Conservation (phyloP, 2,888 invertebrate genomes). For the Ichneumon xanthorius region DNA sequence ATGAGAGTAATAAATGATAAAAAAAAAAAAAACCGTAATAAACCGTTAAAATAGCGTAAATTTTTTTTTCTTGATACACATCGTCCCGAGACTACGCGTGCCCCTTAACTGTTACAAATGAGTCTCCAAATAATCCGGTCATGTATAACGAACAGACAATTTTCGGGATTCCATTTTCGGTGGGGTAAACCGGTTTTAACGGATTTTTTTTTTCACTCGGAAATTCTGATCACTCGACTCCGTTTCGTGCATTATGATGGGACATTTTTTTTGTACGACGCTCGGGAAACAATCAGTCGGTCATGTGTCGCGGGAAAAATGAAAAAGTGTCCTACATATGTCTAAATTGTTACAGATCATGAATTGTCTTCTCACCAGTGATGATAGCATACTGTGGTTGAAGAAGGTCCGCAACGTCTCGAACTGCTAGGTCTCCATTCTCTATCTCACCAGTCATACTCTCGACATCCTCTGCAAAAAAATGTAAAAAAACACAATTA, state of each 20-base stretch:
- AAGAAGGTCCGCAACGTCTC: conserved; percentile 94
- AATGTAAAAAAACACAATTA: conserved; percentile 57
- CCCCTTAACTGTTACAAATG: conserved; percentile 43
- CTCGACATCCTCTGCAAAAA: conserved; percentile 84
- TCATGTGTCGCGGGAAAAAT: background rate
- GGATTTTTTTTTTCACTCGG: conserved; percentile 60
- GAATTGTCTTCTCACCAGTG: conserved; percentile 87
- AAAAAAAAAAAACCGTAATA: background rate
- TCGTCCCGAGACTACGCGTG: conserved; percentile 24
- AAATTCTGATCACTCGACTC: conserved; percentile 45
- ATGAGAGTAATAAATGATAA: background rate
- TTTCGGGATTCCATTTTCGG: conserved; percentile 55
- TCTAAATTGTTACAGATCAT: background rate
- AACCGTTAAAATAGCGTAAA: conserved; percentile 9
- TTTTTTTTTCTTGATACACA: background rate
- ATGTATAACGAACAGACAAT: conserved; percentile 46
- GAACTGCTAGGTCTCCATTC: conserved; percentile 88
- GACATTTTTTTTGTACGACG: background rate
- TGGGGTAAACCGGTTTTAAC: conserved; percentile 72
- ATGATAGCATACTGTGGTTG: conserved; percentile 96
- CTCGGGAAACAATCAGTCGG: background rate
- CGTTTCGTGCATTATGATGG: conserved; percentile 41
- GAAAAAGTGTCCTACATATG: conserved; percentile 9
- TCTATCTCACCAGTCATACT: conserved; percentile 86
- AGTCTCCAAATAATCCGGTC: conserved; percentile 58